Percentiles rank a stretch among this genome's conserved stretches.
Evolutionary conservation across 1,140 invertebrate genomes (phyloP).

Genomic region (Saxidomus purpurata): DNA sequence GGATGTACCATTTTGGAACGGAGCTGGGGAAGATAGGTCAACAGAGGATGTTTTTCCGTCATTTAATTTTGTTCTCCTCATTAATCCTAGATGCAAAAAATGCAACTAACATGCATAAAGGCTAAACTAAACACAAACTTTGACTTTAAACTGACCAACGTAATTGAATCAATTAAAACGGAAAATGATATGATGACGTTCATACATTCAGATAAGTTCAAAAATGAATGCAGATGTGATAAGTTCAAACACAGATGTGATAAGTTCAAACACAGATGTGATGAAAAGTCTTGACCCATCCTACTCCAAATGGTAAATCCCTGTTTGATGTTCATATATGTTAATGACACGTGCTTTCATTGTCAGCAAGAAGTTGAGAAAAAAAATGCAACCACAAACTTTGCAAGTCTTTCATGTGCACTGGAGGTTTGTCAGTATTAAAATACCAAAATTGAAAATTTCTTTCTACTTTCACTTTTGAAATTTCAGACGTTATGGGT

Average conservation of each 20-base stretch:
- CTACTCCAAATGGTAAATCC: neutral
- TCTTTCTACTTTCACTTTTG: neutral
- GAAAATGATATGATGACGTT: no score
- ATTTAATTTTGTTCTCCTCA: neutral
- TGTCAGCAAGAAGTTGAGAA: neutral
- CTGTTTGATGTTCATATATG: neutral
- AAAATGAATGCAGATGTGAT: no score
- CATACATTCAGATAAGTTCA: no score
- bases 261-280: no score
- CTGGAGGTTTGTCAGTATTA: no score
- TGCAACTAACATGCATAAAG: neutral
- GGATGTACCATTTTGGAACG: neutral
- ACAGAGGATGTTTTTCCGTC: neutral
- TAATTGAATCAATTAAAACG: no score
- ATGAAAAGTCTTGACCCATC: neutral
- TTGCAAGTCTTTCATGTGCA: neutral
- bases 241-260: no score
- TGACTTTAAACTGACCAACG: no score
- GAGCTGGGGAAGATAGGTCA: neutral
- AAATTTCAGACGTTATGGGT: constrained; percentile 40
- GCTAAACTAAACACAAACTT: neutral
- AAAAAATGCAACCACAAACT: neutral
- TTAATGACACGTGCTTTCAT: neutral
- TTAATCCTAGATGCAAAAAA: neutral
- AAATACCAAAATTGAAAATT: no score